Evolutionary conservation across 2,113 vertebrate genomes (phyloP), one percentile per base, ranked within the genome.

Genomic region (Sterna hirundo): DNA sequence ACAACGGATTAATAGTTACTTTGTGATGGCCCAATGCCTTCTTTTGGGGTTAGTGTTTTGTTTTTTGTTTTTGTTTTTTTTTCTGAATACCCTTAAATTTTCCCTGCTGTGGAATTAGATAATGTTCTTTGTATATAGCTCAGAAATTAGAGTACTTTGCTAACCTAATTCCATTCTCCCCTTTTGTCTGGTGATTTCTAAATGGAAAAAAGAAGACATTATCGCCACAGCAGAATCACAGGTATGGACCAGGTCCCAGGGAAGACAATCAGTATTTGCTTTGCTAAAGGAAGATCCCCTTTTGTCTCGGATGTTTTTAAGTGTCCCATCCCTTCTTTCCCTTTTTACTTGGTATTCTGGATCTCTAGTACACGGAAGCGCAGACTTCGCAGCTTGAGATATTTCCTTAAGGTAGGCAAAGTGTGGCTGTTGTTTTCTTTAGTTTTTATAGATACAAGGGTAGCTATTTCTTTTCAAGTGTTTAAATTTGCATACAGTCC

Each of bases 161-260:
- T 88, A 77, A 40, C 30, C 8, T 55, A 44, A 44, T 76, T 88
- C 10, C 3, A 26, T 54, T 87, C 4, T 79, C 26, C 8, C 11
- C 36, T 65, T 91, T 88, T 60, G 30, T 15, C 10, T 65, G 22
- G 18, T 21, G 17, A 64, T 51, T 89, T 30, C 21, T 60, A 64
- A 42, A 25, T 32, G 22, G n/a, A 75, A 93, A 83, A 68, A 68
- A 23, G 6, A 12, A 64, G 3, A 27, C 19, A 6, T 14, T 29
- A 34, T 15, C 8, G 8, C 11, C 30, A 60, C 15, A 65, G 46
- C 23, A 84, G 47, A 75, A 44, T 8, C 34, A 85, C 1, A 5
- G 10, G 6, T 36, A 40, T 36, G 40, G 13, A n/a, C 19, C 0
- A 0, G 22, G 17, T 60, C 8, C 38, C 20, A 51, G 25, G 13